Evolutionary conservation across 2,797 vertebrate genomes (phyloP), one percentile per base, ranked within the genome.

Genomic region (Cyprinodon diabolis): DNA sequence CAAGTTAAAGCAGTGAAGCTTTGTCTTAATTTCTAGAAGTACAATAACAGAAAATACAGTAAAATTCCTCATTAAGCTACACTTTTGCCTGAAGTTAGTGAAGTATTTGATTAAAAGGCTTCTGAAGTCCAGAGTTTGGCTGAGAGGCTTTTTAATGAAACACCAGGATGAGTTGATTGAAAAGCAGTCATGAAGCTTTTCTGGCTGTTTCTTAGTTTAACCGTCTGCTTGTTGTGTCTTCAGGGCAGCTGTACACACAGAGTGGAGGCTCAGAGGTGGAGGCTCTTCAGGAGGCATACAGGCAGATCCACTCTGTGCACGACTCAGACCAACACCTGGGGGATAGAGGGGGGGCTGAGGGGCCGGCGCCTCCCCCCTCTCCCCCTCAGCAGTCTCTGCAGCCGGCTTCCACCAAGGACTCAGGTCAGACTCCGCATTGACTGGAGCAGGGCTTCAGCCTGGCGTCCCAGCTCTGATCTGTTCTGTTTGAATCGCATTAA

Each of bases 231-330:
- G 35, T 11, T 6, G 21, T 58, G 62, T 5, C 30, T 66, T 1
- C 52, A 79, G 94, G 80, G 21, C 89, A 81, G 70, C 93, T 92
- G 6, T 92, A 83, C 47, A 93, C 89, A 62, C 96, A 96, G 80
- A 97, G 94, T 43, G 94, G 85, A n/a, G 92, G 66, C 15, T 96
- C 96, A 77, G 97, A 99, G 40, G 86, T 95, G 5, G 97, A 97
- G 87, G 96, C 95, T 0, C 87, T 98, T 1, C 96, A 96, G 15
- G 95, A 96, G 71, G 97, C 96, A 0, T 98, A 98, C 79, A 91
- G 73, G 77, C 93, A 94, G 63, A 60, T 97, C 82, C 93, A 94
- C 70, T 94, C 93, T 77, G 84, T 92, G 69, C 93, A 88, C 70
- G 94, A 90, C 72, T 90, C 89, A 19, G 94, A 91, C 5, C 89